phyloP scores from a whole-genome alignment of 2,888 invertebrate species.

The Mythimna pallens region DNA sequence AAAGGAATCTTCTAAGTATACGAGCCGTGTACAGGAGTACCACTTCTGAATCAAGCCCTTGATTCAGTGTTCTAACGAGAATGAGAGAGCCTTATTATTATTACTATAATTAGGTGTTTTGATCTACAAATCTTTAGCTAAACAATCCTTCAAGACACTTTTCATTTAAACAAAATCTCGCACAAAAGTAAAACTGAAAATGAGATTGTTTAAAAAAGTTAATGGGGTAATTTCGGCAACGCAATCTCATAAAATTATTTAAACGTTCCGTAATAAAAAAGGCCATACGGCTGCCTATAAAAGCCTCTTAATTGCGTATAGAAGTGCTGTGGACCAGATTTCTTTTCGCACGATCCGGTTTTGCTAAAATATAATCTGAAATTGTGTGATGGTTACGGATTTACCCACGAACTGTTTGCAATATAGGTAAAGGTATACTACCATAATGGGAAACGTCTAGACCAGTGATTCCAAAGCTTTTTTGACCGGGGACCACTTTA shows the following conservation, averaged over 20 bases:
- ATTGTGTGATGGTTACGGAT: constrained; percentile 8
- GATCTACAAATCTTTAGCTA: no score
- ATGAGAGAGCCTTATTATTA: no score
- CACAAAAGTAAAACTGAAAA: constrained; percentile 73
- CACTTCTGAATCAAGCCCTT: no score
- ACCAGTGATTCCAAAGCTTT: neutral
- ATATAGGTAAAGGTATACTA: neutral
- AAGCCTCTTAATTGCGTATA: constrained; percentile 83
- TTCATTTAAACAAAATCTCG: constrained; percentile 66
- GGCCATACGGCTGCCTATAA: constrained; percentile 84
- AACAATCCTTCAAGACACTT: constrained; percentile 28
- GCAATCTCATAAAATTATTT: constrained; percentile 89
- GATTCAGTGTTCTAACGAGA: no score
- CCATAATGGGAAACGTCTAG: constrained; percentile 12
- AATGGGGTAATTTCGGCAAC: constrained; percentile 84
- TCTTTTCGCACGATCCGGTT: constrained; percentile 56
- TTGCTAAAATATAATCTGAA: constrained; percentile 34
- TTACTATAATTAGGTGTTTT: no score
- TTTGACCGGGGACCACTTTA: no score
- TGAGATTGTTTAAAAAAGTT: constrained; percentile 82
- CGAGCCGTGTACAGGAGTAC: no score
- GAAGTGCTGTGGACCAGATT: constrained; percentile 61
- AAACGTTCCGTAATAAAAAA: constrained; percentile 86
- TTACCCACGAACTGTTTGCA: neutral
- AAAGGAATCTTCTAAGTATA: no score